Conservation (phyloP, 2,888 invertebrate genomes). For the Dynastes maya region DNA sequence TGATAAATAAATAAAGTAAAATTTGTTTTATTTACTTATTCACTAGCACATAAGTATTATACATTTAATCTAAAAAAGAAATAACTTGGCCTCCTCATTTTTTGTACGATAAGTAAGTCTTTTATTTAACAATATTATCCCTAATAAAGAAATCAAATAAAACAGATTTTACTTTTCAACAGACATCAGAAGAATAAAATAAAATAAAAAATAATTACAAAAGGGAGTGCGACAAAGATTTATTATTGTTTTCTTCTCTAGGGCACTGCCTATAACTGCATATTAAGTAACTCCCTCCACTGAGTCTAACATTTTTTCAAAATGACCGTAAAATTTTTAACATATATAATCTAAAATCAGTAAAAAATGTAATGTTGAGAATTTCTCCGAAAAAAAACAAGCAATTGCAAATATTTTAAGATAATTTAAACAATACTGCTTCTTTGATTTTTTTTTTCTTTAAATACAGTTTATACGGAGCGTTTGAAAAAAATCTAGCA, state of each 20-base stretch:
- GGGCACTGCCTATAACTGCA: too few species aligned
- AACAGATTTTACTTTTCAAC: conserved; percentile 33
- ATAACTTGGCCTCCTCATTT: conserved; percentile 41
- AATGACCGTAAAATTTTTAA: too few species aligned
- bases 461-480: too few species aligned
- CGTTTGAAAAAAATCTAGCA: too few species aligned
- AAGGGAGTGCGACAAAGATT: not conserved
- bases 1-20: conserved; percentile 14
- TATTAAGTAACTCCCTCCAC: conserved; percentile 16
- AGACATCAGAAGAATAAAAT: not conserved
- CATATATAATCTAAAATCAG: too few species aligned
- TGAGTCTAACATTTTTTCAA: not conserved
- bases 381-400: too few species aligned
- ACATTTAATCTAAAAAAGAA: conserved; percentile 30
- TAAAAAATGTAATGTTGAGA: too few species aligned
- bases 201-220: not conserved
- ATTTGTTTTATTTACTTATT: conserved; percentile 40
- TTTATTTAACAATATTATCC: conserved; percentile 27
- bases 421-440: too few species aligned
- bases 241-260: too few species aligned
- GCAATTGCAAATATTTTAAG: too few species aligned
- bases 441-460: too few species aligned
- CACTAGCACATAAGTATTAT: conserved; percentile 10
- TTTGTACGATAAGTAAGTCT: conserved; percentile 45
- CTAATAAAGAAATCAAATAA: conserved; percentile 22